Base-by-base conservation (phyloP, 2,113 vertebrate species). In the Herpailurus yagouaroundi region DNA sequence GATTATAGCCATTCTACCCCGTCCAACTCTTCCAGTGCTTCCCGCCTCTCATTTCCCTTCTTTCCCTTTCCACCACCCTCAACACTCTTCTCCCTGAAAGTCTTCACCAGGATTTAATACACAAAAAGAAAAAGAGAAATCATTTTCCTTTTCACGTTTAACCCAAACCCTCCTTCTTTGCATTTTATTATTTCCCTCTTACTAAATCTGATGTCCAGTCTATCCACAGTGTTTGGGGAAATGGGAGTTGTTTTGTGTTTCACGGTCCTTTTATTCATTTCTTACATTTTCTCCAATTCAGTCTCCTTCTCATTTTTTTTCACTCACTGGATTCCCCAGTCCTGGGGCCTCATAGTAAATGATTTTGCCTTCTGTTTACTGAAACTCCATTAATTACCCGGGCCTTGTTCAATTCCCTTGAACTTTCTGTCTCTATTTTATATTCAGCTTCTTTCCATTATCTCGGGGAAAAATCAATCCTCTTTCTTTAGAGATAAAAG, bases 401-500 rank as follows among this genome's bases (percentile, higher is more conserved):
- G 38, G 73, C 38, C 36, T 96, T 74, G 41, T 73, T 73, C 85
- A 81, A 81, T 94, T 38, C 25, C 74, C 66, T 94, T 74, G 25
- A 86, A 57, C 57, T 87, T 74, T 87, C 36, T 81, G 18, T 91
- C 33, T 87, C 45, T 68, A 74, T 74, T 81, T 94, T 74, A 66
- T 74, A 81, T 80, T 81, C 64, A 87, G 8, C 66, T 82, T 95
- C 36, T 91, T 96, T 57, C 74, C 45, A 38, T 87, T 57, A 38
- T 33, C 66, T 81, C 27, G 33, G 66, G 13, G 14, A 33, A 91
- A 94, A 52, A 45, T 84, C 38, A 84, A 66, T 87, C 7, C 15
- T 84, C 25, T 80, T 81, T 90, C 92, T 25, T 96, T 55, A 94
- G 41, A 90, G 64, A 36, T 81, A 74, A 66, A 84, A 68, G 23